Evolutionary conservation across 2,797 vertebrate species (phyloP).

Genomic region (Miichthys miiuy): DNA sequence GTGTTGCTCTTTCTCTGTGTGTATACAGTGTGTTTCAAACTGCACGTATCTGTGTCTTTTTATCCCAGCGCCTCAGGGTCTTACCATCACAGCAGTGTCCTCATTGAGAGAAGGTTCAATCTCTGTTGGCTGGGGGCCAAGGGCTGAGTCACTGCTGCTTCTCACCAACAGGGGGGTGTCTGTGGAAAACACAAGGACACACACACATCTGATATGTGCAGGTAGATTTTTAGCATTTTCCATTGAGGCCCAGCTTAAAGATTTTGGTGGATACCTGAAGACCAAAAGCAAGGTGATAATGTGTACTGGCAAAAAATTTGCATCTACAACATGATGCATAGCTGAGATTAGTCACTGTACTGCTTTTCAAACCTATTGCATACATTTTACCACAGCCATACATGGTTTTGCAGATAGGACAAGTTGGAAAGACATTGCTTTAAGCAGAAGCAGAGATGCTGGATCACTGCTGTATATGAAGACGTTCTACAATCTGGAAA

Average conservation of each 20-base stretch:
- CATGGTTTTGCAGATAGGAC: neutral
- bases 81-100: constrained; percentile 66
- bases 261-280: neutral
- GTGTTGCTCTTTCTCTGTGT: neutral
- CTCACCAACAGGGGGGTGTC: constrained; percentile 82
- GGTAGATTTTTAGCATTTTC: neutral
- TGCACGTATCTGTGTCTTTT: neutral
- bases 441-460: neutral
- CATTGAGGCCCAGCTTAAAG: too few species aligned
- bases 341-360: neutral
- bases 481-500: constrained; percentile 9
- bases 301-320: neutral
- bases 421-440: neutral
- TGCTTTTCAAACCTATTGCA: neutral
- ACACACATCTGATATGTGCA: neutral
- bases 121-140: constrained; percentile 71
- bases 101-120: constrained; percentile 53
- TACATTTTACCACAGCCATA: neutral
- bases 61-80: neutral
- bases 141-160: constrained; percentile 81
- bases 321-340: neutral
- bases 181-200: constrained; percentile 41
- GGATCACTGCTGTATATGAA: neutral
- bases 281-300: neutral
- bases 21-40: neutral